Conservation (phyloP, 2,888 invertebrate genomes). For the Heliconius ethilla region DNA sequence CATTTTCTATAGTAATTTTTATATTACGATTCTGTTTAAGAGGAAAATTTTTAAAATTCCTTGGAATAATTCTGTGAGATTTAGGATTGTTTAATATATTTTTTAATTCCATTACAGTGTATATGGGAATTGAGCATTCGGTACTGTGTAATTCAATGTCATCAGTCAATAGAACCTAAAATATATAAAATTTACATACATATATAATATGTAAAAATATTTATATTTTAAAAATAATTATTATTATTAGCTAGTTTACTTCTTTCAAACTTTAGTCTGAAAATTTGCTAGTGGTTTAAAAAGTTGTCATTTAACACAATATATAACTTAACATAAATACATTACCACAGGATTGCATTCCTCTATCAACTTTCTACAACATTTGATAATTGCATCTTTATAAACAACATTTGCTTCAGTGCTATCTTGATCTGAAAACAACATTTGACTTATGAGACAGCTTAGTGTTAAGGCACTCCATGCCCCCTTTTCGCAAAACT, state of each 20-base stretch:
- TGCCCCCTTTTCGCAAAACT: too few relatives aligned
- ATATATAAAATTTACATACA: conserved; percentile 36
- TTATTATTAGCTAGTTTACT: neutral
- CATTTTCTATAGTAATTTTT: conserved; percentile 48
- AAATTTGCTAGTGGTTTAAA: neutral
- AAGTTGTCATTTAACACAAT: too few relatives aligned
- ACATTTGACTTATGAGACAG: neutral
- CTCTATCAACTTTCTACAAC: conserved; percentile 52
- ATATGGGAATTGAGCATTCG: conserved; percentile 50
- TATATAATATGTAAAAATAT: conserved; percentile 6
- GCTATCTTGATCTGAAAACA: conserved; percentile 33
- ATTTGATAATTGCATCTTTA: conserved; percentile 46
- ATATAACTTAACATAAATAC: neutral
- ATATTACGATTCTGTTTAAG: conserved; percentile 26
- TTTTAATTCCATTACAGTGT: conserved; percentile 55
- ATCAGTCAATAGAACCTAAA: conserved; percentile 61
- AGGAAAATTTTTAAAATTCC: conserved; percentile 1
- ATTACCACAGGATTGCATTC: conserved; percentile 57
- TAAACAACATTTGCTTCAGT: conserved; percentile 25
- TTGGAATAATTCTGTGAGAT: neutral
- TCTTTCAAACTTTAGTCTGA: neutral
- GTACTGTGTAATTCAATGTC: conserved; percentile 50
- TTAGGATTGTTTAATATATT: conserved; percentile 41
- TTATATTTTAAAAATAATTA: neutral
- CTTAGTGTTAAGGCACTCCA: too few relatives aligned